Base-by-base conservation (phyloP, 2,888 invertebrate genomes). In the Lingula anatina region DNA sequence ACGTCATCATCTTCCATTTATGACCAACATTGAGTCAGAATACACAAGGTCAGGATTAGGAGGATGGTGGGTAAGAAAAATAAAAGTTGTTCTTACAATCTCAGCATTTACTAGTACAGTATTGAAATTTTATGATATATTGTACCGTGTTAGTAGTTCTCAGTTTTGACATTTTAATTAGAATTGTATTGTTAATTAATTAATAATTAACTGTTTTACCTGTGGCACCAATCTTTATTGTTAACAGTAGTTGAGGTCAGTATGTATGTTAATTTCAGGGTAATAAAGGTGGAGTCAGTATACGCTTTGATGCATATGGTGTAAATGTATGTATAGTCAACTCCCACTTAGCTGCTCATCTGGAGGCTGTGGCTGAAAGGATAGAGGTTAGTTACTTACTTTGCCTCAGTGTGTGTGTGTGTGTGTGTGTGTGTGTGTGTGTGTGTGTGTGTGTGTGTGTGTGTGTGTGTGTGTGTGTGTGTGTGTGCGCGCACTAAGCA, bases 251-350 rank as follows among this genome's bases (percentile, higher is more conserved):
- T 15, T 31, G 9, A 12, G 9, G 31, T 31, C 15, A 31, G 9
- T 31, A 12, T 31, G 31, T 31, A 12, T 12, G 9, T 31, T 15
- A 31, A 31, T 62, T 79, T 81, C 75, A 92, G 92, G 96, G 95
- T 26, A 95, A 94, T 78, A 96, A 96, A 81, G 95, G 95, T 21
- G 94, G 90, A 3, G 89, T 93, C 1, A 90, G 89, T 71, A 81
- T 93, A 46, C 82, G 95, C 50, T 83, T 95, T 68, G 88, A 87
- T 65, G 82, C 92, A 28, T 90, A 90, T 70, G 94, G 93, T 2
- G 87, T 90, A 66, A 92, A 90, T 1, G 71, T 94, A 46, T 89
- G 92, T 69, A 83, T 94, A 49, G 87, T 95, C 7, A 94, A 93
- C 73, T 84, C 88, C 42, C 95, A 96, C 77, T 78, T 96, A 60